These are phyloP conservation scores for Grallaria varia DNA, from an alignment of 2,113 vertebrate genomes.

Conservation along the genomic window DNA sequence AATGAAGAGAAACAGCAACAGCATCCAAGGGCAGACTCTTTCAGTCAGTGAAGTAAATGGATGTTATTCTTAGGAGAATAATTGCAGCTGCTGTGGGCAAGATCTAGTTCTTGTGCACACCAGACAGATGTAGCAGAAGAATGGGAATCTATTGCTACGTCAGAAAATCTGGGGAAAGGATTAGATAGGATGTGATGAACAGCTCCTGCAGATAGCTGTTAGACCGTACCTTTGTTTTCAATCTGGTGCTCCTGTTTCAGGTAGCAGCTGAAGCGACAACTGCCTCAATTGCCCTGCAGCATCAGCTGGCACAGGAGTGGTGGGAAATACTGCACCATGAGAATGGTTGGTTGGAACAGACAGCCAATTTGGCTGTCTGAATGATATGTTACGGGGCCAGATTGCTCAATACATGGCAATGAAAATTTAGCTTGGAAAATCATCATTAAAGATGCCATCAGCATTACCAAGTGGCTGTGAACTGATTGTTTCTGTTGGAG, in stretches of 20 bases:
- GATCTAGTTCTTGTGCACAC: neutral
- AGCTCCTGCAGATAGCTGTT: neutral
- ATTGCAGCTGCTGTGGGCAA: neutral
- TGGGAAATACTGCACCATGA: neutral
- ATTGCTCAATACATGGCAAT: neutral
- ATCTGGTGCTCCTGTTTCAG: neutral
- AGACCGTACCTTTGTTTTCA: neutral
- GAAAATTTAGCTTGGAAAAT: neutral
- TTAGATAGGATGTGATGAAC: neutral
- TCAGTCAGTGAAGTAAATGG: neutral
- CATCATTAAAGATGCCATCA: neutral
- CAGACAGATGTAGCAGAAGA: neutral
- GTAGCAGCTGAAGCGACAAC: neutral
- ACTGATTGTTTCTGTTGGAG: neutral
- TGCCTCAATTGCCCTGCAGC: neutral
- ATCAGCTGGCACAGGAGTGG: neutral
- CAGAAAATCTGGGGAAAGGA: neutral
- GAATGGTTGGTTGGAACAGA: neutral
- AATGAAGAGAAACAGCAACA: neutral
- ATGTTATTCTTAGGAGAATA: constrained; percentile 15
- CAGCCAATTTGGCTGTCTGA: neutral
- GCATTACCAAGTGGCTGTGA: neutral
- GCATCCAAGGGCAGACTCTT: neutral
- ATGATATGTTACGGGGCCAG: neutral
- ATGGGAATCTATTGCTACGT: neutral